phyloP scores from a whole-genome alignment of 2,797 vertebrate genomes.

The Pteropus rufus region DNA sequence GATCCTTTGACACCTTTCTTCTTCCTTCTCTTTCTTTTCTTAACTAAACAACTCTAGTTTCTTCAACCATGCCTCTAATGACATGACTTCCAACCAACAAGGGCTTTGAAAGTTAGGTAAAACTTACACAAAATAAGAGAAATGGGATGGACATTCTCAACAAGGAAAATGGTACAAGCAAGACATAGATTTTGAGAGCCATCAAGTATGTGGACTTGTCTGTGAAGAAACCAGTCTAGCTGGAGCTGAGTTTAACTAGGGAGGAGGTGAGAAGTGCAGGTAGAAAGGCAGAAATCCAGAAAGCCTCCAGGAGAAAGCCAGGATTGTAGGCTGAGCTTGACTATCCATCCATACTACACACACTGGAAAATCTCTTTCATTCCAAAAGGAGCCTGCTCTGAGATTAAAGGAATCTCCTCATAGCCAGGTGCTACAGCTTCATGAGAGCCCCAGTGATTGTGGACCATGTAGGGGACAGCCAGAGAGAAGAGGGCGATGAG shows the following conservation, averaged over 20 bases:
- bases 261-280: background rate
- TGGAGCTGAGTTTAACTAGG: background rate
- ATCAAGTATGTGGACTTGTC: background rate
- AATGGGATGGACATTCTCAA: background rate
- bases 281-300: background rate
- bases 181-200: background rate
- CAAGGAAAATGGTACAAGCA: background rate
- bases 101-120: background rate
- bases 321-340: background rate
- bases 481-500: background rate
- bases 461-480: rapidly evolving
- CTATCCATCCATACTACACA: background rate
- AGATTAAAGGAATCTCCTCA: background rate
- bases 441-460: background rate
- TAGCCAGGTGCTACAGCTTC: background rate
- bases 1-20: background rate
- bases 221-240: background rate
- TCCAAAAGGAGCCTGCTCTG: background rate
- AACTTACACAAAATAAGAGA: background rate
- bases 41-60: background rate
- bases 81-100: background rate
- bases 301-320: background rate
- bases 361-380: background rate
- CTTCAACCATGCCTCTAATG: background rate
- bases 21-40: background rate